A percentile compares a stretch with the other conserved stretches of the same genome.
phyloP scores from a whole-genome alignment of 2,113 vertebrate genomes.

The Neolamprologus brichardi region DNA sequence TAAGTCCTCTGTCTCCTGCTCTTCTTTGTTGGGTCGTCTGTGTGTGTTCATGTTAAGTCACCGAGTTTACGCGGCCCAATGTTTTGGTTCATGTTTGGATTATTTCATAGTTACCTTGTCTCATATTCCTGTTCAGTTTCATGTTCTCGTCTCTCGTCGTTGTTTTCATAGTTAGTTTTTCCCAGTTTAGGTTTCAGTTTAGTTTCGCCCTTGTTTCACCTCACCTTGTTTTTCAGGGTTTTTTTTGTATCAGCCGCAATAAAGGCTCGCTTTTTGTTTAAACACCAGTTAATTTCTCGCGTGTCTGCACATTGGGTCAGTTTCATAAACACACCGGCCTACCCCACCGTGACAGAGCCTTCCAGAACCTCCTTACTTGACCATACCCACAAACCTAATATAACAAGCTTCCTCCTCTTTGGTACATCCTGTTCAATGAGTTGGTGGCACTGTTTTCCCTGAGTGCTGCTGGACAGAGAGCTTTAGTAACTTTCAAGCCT shows the following conservation, averaged over 20 bases:
- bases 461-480: not conserved
- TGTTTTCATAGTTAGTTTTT: not conserved
- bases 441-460: not conserved
- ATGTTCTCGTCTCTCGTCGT: not conserved
- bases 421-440: not conserved
- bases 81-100: not conserved
- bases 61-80: rapidly evolving
- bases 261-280: not conserved
- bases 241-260: not conserved
- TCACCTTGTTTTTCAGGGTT: not conserved
- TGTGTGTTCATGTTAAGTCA: not conserved
- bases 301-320: not conserved
- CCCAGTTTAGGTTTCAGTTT: not conserved
- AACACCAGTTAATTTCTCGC: not conserved
- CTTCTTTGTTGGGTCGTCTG: rapidly evolving
- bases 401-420: not conserved
- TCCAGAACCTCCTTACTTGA: not conserved
- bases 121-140: not conserved
- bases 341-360: not conserved
- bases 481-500: not conserved
- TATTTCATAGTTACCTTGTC: not conserved
- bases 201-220: not conserved
- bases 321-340: not conserved
- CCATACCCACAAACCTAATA: not conserved
- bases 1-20: not conserved